A percentile compares a stretch with the other conserved stretches of the same genome.
Evolutionary conservation across 2,113 vertebrate species (phyloP).

Genomic region (Meriones unguiculatus): DNA sequence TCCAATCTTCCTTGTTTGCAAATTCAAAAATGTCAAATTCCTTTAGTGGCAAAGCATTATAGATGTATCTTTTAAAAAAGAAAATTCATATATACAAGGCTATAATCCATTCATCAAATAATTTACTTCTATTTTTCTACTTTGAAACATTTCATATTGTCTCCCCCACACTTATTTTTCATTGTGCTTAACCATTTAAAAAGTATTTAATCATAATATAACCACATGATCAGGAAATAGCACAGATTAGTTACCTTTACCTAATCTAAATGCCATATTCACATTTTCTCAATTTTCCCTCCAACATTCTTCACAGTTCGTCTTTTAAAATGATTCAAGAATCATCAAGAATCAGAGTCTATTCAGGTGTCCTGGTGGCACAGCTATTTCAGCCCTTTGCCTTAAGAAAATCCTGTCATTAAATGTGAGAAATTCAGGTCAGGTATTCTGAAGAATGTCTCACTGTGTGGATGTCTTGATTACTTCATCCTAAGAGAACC

Average conservation of each 20-base stretch:
- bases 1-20: neutral
- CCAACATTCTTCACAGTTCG: neutral
- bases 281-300: neutral
- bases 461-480: neutral
- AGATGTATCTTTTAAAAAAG: neutral
- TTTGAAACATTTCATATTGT: slow-evolving; percentile 39
- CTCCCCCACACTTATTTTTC: neutral
- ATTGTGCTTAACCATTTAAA: neutral
- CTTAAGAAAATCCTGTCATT: neutral
- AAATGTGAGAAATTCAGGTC: slow-evolving; percentile 6
- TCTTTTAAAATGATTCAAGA: neutral
- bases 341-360: neutral
- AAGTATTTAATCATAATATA: slow-evolving; percentile 20
- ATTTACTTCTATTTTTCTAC: slow-evolving; percentile 41
- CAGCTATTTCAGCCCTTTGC: neutral
- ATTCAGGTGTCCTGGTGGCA: neutral
- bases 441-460: neutral
- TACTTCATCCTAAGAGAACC: neutral
- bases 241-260: neutral
- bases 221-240: slow-evolving; percentile 25
- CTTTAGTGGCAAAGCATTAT: neutral
- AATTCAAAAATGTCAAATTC: slow-evolving; percentile 30
- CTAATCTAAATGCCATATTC: neutral
- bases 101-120: neutral
- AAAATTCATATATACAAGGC: neutral